Evolutionary conservation across 2,888 invertebrate genomes (phyloP).

Genomic region (Zonitis immaculata): DNA sequence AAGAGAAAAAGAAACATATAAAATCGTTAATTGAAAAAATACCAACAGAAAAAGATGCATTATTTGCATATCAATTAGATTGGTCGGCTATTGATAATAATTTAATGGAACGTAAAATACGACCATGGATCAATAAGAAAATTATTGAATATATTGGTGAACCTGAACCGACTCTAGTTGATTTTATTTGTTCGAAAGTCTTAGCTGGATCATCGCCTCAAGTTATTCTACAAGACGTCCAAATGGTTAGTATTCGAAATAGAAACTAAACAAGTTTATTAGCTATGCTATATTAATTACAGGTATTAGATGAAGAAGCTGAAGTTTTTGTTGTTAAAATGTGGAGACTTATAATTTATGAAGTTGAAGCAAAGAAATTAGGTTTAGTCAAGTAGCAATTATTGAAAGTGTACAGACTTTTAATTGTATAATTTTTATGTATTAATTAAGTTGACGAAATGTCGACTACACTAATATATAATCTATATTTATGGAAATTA

Average conservation of each 20-base stretch:
- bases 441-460: constrained; percentile 5
- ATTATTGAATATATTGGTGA: constrained; percentile 99
- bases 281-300: constrained; percentile 33
- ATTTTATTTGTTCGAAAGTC: constrained; percentile 99
- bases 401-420: constrained; percentile 12
- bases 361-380: constrained; percentile 97
- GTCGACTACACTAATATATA: background rate
- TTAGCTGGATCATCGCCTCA: constrained; percentile 89
- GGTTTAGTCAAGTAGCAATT: constrained; percentile 69
- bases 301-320: constrained; percentile 99
- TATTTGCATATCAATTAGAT: constrained; percentile 93
- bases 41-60: constrained; percentile 93
- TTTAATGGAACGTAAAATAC: constrained; percentile 92
- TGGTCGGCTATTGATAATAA: constrained; percentile 72
- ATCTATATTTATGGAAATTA: background rate
- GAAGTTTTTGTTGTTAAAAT: constrained; percentile 99
- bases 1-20: constrained; percentile 94
- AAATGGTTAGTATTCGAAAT: constrained; percentile 71
- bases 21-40: constrained; percentile 98
- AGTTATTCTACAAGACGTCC: constrained; percentile 95
- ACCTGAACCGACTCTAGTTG: constrained; percentile 96
- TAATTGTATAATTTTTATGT: constrained; percentile 12
- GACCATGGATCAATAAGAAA: constrained; percentile 99
- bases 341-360: constrained; percentile 99
- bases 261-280: background rate